phyloP scores from a whole-genome alignment of 2,888 invertebrate species.

The Aethes cnicana region DNA sequence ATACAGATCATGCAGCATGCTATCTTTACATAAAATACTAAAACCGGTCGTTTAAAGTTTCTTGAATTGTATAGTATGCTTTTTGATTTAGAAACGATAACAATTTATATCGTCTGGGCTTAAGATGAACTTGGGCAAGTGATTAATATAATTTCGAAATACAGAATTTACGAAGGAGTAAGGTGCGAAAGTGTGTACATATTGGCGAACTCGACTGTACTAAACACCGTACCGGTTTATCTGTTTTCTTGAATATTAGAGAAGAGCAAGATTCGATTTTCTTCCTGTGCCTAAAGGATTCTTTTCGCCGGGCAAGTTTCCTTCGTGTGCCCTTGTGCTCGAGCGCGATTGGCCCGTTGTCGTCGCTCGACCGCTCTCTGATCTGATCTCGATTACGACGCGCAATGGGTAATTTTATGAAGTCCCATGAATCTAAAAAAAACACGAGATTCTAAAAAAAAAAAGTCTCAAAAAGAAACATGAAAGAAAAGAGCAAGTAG shows the following conservation, averaged over 20 bases:
- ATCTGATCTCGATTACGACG: constrained; percentile 33
- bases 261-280: constrained; percentile 43
- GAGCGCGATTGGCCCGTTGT: constrained; percentile 25
- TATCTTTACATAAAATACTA: too few relatives aligned
- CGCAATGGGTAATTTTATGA: constrained; percentile 54
- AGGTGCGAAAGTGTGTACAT: too few relatives aligned
- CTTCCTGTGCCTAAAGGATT: constrained; percentile 20
- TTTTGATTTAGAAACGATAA: too few relatives aligned
- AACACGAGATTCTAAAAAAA: constrained; percentile 44
- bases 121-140: too few relatives aligned
- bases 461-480: constrained; percentile 18
- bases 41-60: too few relatives aligned
- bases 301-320: constrained; percentile 33
- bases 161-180: too few relatives aligned
- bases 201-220: too few relatives aligned
- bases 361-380: constrained; percentile 21
- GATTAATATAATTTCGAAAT: too few relatives aligned
- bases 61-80: too few relatives aligned
- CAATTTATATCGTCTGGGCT: too few relatives aligned
- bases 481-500: constrained; percentile 28
- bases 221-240: too few relatives aligned
- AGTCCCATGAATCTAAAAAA: constrained; percentile 62
- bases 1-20: too few relatives aligned
- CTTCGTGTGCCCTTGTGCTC: constrained; percentile 35
- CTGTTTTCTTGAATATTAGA: constrained; percentile 47